Base-by-base conservation (phyloP, 2,888 invertebrate species). In the Macaria notata region DNA sequence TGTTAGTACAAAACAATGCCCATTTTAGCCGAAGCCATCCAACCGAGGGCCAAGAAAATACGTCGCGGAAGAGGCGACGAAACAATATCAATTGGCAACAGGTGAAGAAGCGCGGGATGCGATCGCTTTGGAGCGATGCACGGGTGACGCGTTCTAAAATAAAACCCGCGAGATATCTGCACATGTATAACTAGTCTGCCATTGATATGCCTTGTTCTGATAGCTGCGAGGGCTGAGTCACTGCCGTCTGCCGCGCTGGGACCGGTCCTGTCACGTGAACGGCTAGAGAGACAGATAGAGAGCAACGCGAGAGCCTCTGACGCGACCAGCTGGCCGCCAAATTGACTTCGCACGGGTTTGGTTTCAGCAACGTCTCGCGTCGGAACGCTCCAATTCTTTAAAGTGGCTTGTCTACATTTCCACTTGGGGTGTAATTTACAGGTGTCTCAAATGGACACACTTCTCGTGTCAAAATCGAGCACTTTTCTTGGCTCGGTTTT, bases 111-210 rank as follows among this genome's bases (percentile, higher is more conserved):
- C 45, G 29, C 39, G 43, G 41, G 53, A 6, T 19, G 49, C 61
- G 50, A 54, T 29, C 44, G 31, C 44, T 54, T 48, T 47, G 57
- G 48, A 39, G 49, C 48, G 49, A 31, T 61, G 59, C 63, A 62
- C 56, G 54, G 39, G 33, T 59, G 61, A 56, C 59, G 49, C 53
- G 71, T 70, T 75, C 76, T 77, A 81, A 77, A 81, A 77, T 76
- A 80, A 78, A 76, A 75, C 71, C 65, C 55, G 56, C 57, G 68
- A 57, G 63, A 64, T 65, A 54, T 33, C 39, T 46, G 50, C 29
- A 33, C 8, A 45, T 50, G 44, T 48, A 31, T 3, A 43, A n/a
- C n/a, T 41, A 50, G 43, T 43, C 43, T 73, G 76, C 72, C 78
- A 78, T 77, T 77, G 80, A 79, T 78, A 71, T 69, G 49, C 57